These are phyloP conservation scores for Centropus bengalensis DNA, from an alignment of 2,113 vertebrate genomes.

Conservation along the genomic window DNA sequence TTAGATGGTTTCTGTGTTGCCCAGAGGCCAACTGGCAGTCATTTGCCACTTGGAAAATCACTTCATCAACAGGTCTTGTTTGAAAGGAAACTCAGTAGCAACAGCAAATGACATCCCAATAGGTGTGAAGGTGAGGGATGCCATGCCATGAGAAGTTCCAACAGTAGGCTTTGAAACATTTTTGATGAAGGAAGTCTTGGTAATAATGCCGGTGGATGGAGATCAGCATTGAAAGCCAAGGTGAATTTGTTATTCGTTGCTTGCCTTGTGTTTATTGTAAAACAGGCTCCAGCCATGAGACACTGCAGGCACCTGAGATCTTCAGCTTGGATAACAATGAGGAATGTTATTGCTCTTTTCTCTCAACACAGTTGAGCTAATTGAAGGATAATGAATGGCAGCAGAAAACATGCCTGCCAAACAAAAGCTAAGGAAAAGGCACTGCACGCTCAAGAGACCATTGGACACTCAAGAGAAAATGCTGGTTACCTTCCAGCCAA, in stretches of 20 bases:
- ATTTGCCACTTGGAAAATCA: background rate
- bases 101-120: background rate
- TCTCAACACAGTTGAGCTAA: background rate
- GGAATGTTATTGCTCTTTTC: background rate
- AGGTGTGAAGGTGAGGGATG: background rate
- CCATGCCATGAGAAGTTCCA: background rate
- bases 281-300: background rate
- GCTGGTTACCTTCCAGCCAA: background rate
- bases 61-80: background rate
- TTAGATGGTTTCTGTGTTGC: background rate
- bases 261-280: background rate
- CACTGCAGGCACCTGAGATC: background rate
- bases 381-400: background rate
- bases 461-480: background rate
- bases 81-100: background rate
- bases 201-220: background rate
- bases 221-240: background rate
- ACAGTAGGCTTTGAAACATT: background rate
- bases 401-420: background rate
- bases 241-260: background rate
- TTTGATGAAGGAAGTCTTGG: background rate
- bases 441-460: background rate
- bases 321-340: accelerated
- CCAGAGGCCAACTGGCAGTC: background rate
- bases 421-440: background rate